phyloP scores from a whole-genome alignment of 2,113 vertebrate species.

The Odontophorus gujanensis region DNA sequence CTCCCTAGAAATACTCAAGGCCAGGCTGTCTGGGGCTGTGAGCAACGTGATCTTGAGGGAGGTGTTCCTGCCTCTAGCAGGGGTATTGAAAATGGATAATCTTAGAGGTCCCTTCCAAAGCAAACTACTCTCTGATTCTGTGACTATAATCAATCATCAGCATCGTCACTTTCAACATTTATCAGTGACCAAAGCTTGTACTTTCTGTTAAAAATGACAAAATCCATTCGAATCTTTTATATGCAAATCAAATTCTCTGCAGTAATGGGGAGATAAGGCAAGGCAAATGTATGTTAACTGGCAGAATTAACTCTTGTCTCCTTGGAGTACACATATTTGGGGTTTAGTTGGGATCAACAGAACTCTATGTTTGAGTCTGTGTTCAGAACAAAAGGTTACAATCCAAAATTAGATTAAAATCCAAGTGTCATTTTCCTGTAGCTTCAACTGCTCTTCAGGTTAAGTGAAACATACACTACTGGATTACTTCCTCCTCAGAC shows the following conservation, averaged over 20 bases:
- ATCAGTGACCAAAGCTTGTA: neutral
- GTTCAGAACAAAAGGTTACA: neutral
- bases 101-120: too few species aligned
- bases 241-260: neutral
- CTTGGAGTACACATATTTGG: neutral
- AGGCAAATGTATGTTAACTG: neutral
- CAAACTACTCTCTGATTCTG: too few species aligned
- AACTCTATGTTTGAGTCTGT: neutral
- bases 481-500: neutral
- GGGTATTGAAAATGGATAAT: too few species aligned
- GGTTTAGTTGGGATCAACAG: neutral
- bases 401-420: neutral
- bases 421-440: neutral
- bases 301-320: neutral
- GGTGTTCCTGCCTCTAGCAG: too few species aligned
- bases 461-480: neutral
- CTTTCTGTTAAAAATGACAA: neutral
- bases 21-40: too few species aligned
- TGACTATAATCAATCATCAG: too few species aligned
- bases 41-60: too few species aligned
- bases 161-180: neutral
- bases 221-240: neutral
- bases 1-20: too few species aligned
- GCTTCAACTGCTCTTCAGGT: neutral
- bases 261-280: neutral